Conservation (phyloP, 1,140 invertebrate species). For the Bombus vancouverensis region DNA sequence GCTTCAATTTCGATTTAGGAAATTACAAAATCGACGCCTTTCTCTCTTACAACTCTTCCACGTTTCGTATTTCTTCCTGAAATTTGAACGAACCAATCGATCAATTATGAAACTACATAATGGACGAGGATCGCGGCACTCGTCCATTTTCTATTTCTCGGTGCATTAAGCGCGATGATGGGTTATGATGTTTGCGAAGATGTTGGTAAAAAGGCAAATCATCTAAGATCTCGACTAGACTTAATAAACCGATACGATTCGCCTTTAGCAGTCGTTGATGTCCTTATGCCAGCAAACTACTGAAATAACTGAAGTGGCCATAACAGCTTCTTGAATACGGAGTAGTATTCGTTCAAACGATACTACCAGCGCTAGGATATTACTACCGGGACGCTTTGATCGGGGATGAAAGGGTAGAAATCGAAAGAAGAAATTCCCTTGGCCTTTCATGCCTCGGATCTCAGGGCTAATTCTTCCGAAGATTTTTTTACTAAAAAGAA, state of each 20-base stretch:
- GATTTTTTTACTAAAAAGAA: too few species aligned
- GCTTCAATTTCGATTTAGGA: background rate
- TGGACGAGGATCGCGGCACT: too few species aligned
- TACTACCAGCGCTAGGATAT: background rate
- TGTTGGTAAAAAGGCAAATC: background rate
- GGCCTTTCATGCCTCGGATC: background rate
- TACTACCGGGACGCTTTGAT: background rate
- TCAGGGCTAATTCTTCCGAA: background rate
- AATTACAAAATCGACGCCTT: background rate
- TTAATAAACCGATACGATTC: slow-evolving; percentile 26
- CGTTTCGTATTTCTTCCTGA: background rate
- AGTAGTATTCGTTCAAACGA: background rate
- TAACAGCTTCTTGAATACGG: background rate
- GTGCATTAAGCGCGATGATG: background rate
- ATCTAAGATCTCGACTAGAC: background rate
- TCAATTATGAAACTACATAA: too few species aligned
- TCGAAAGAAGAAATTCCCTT: slow-evolving; percentile 3
- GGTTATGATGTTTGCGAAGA: background rate
- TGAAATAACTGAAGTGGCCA: background rate
- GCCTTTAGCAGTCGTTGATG: background rate
- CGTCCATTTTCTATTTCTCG: background rate
- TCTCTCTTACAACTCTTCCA: background rate
- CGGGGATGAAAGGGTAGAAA: background rate
- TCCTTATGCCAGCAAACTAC: background rate
- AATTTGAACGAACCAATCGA: background rate